A percentile compares a stretch with the other conserved stretches of the same genome.
Evolutionary conservation across 2,888 invertebrate species (phyloP).

Genomic region (Balanococcus diminutus): DNA sequence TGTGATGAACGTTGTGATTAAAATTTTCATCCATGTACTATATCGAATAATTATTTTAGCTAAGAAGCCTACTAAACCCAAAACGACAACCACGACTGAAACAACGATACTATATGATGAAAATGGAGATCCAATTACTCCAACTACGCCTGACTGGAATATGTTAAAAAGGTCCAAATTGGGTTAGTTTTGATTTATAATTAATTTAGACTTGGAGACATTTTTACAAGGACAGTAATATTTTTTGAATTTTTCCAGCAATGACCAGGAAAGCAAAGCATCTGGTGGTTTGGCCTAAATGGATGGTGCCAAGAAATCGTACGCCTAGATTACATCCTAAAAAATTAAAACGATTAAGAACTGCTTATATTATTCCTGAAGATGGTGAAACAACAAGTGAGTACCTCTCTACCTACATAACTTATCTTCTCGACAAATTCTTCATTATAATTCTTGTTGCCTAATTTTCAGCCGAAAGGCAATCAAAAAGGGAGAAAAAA

Average conservation of each 20-base stretch:
- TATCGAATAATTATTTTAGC: background rate
- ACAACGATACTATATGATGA: background rate
- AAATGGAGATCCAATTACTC: background rate
- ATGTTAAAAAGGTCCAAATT: background rate
- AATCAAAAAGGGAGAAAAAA: background rate
- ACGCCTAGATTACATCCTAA: background rate
- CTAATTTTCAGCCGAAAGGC: background rate
- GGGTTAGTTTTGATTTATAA: background rate
- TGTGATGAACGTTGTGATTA: background rate
- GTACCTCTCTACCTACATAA: too few relatives aligned
- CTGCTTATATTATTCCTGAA: background rate
- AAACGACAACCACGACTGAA: background rate
- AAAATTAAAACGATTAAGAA: constrained; percentile 2
- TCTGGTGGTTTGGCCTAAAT: background rate
- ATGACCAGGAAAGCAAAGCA: background rate
- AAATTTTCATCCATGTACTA: background rate
- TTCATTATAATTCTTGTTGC: background rate
- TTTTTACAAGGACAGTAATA: background rate
- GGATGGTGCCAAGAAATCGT: background rate
- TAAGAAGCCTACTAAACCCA: background rate
- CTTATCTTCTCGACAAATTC: background rate
- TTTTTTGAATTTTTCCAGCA: background rate
- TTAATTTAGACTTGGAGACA: too few relatives aligned
- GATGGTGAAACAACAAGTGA: background rate
- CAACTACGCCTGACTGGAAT: constrained; percentile 10